These are phyloP conservation scores for Albula glossodonta DNA, from an alignment of 2,113 vertebrate species.

Conservation along the genomic window DNA sequence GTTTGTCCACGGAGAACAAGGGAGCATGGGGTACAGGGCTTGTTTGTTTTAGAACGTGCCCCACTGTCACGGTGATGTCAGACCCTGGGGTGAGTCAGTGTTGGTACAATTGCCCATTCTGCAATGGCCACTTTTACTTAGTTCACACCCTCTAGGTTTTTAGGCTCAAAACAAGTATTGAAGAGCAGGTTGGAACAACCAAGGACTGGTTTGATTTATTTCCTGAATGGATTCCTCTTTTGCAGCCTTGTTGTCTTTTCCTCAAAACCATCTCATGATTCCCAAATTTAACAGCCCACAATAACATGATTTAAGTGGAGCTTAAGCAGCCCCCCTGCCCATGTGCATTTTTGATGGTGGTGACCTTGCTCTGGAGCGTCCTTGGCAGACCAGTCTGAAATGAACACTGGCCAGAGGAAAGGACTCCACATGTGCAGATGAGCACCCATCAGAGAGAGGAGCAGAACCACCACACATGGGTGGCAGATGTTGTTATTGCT, in stretches of 20 bases:
- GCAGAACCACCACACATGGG: neutral
- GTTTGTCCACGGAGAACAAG: slow-evolving; percentile 30
- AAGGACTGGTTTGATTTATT: neutral
- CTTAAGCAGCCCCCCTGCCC: neutral
- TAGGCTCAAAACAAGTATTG: neutral
- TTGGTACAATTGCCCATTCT: neutral
- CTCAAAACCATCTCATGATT: neutral
- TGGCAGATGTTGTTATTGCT: slow-evolving; percentile 14
- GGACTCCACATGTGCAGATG: neutral
- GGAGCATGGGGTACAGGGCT: slow-evolving; percentile 17
- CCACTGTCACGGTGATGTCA: neutral
- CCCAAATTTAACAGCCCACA: neutral
- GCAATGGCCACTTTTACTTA: neutral
- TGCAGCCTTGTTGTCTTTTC: neutral
- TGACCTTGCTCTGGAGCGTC: neutral
- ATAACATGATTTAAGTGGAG: neutral
- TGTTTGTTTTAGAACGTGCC: slow-evolving; percentile 18
- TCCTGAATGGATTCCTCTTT: neutral
- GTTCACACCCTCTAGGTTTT: neutral
- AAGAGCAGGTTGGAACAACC: neutral
- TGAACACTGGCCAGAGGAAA: neutral
- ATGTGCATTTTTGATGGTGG: neutral
- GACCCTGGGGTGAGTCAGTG: neutral
- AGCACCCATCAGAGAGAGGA: neutral
- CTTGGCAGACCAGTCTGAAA: neutral